Evolutionary conservation across 1,140 invertebrate genomes (phyloP).

Genomic region (Helicoverpa zea): DNA sequence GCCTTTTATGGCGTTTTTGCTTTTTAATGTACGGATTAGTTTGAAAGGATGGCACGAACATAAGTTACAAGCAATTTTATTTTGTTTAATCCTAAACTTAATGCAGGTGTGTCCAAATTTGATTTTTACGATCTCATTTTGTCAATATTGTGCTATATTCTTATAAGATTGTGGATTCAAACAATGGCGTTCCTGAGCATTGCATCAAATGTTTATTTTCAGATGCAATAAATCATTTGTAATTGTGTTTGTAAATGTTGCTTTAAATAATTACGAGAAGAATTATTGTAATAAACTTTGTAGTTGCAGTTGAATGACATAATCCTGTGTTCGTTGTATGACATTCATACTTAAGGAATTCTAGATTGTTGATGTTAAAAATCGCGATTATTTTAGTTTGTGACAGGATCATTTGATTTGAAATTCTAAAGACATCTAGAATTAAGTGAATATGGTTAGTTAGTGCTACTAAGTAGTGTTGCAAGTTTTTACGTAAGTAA

Average conservation of each 20-base stretch:
- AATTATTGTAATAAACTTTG: slow-evolving; percentile 35
- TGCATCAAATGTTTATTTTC: slow-evolving; percentile 38
- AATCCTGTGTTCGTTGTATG: slow-evolving; percentile 19
- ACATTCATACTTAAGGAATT: slow-evolving; percentile 5
- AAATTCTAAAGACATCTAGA: background rate
- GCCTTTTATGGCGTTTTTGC: background rate
- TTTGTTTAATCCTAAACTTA: slow-evolving; percentile 30
- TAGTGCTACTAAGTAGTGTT: background rate
- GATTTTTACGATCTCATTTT: slow-evolving; percentile 1
- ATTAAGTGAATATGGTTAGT: background rate
- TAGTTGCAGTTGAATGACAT: slow-evolving; percentile 42
- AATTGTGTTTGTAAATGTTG: slow-evolving; percentile 19
- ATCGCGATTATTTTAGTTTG: background rate
- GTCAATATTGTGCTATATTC: slow-evolving; percentile 20
- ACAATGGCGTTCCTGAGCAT: slow-evolving; percentile 30
- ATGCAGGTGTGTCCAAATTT: background rate
- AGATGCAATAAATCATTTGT: slow-evolving; percentile 43
- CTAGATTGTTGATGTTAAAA: slow-evolving; percentile 12
- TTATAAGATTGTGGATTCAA: slow-evolving; percentile 12
- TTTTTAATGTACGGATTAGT: slow-evolving; percentile 32
- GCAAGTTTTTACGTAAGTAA: background rate
- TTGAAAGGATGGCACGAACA: background rate
- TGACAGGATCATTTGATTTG: background rate
- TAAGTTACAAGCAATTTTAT: slow-evolving; percentile 18
- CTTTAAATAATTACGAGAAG: slow-evolving; percentile 38